Percentiles rank a stretch among this genome's conserved stretches.
These are phyloP conservation scores for Phytoseiulus persimilis DNA, from an alignment of 2,888 invertebrate genomes.

Conservation along the genomic window DNA sequence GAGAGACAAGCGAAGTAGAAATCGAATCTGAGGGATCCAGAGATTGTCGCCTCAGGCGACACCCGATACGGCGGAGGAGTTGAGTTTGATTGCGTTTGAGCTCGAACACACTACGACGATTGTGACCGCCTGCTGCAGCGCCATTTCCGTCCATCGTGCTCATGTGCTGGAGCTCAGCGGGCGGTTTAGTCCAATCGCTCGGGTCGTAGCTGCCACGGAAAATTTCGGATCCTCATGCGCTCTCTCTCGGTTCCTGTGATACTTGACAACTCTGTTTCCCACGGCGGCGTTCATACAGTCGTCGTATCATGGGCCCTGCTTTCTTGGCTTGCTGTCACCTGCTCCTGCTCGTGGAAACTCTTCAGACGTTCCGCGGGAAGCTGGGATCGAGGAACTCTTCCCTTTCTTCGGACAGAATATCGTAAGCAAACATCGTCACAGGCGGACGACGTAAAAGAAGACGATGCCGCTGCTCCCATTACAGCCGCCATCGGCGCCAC, in stretches of 20 bases:
- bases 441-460: background rate
- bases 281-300: too few species aligned
- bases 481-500: background rate
- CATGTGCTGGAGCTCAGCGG: background rate
- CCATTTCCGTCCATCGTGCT: background rate
- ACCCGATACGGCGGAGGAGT: background rate
- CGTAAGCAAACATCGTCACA: background rate
- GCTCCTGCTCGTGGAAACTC: too few species aligned
- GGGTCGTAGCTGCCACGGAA: too few species aligned
- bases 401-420: background rate
- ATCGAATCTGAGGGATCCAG: background rate
- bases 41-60: background rate
- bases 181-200: too few species aligned
- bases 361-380: too few species aligned
- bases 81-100: background rate
- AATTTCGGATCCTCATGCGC: too few species aligned
- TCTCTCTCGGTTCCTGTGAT: too few species aligned
- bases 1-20: background rate
- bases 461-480: too few species aligned
- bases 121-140: background rate
- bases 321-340: too few species aligned
- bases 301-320: too few species aligned
- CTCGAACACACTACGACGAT: background rate
- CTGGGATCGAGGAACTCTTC: background rate
- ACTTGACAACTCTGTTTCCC: too few species aligned